A percentile compares a stretch with the other conserved stretches of the same genome.
These are phyloP conservation scores for Vimba vimba DNA, from an alignment of 2,113 vertebrate species.

Conservation along the genomic window DNA sequence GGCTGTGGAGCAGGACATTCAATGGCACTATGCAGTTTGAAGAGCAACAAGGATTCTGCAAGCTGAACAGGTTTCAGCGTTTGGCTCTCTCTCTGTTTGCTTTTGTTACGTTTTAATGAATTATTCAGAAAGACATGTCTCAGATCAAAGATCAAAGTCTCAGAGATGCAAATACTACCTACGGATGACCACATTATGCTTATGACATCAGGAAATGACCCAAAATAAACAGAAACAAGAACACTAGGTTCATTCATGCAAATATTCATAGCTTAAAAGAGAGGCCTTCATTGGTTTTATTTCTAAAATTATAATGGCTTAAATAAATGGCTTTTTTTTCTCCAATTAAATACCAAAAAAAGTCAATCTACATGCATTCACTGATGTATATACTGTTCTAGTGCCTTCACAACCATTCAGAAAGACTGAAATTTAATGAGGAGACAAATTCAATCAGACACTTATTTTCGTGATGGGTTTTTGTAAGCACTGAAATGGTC, in stretches of 20 bases:
- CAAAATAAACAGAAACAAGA: neutral
- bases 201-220: neutral
- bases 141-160: constrained; percentile 22
- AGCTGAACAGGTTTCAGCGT: constrained; percentile 21
- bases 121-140: neutral
- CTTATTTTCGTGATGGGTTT: neutral
- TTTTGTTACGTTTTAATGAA: neutral
- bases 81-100: neutral
- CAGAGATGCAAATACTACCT: neutral
- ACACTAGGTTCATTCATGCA: neutral
- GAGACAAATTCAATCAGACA: neutral
- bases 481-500: neutral
- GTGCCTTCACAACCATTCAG: neutral
- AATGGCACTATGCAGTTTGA: constrained; percentile 77
- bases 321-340: neutral
- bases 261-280: neutral
- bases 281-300: too few species aligned
- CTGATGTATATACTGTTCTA: neutral
- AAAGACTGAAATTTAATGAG: constrained; percentile 2
- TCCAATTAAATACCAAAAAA: neutral
- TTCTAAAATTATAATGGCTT: too few species aligned
- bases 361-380: neutral
- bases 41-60: constrained; percentile 14
- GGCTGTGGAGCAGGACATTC: constrained; percentile 94
- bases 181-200: neutral